Base-by-base conservation (phyloP, 2,888 invertebrate genomes). In the Drosophila kuntzei region DNA sequence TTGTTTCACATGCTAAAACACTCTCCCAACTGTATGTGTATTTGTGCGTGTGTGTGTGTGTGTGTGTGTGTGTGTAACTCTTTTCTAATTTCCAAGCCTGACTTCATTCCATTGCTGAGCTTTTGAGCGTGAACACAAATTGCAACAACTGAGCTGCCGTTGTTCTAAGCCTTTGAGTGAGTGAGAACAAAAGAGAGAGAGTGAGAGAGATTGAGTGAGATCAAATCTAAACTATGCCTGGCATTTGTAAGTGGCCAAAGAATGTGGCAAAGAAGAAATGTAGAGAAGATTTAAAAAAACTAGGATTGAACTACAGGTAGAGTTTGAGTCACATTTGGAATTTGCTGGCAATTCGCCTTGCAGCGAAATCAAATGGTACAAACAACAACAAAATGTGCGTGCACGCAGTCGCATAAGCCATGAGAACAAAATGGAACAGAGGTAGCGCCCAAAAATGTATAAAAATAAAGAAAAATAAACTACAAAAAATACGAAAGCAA, bases 381-480 rank as follows among this genome's bases (percentile, higher is more conserved):
- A 9, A 37, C 37, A 39, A 39, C 54, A 55, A 32, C 32, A 51
- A 61, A 66, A 74, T 68, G 71, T 78, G 82, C 80, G 80, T 78
- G 79, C 68, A 76, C 64, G 78, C 75, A 75, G 62, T 62, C 79
- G 71, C 71, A 75, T 66, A 60, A 60, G 64, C 41, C 22, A 41
- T 41, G 47, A 46, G 46, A 71, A 69, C 47, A 27, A 34, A 47
- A 61, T 36, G 41, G 59, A 62, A 62, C 20, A 51, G 47, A 63
- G 54, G 59, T 51, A 72, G 68, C 72, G 66, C 78, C 68, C 80
- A 76, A 66, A 75, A 62, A 57, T 43, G 46, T 49, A 54, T 27
- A 60, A 51, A 65, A 60, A 63, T 20, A 70, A 58, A 41, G 32
- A 58, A 60, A 64, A 63, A 58, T 55, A 63, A 60, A 54, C n/a